phyloP scores from a whole-genome alignment of 53 echinoderm and acorn worm genomes.

The Holothuria leucospilota region DNA sequence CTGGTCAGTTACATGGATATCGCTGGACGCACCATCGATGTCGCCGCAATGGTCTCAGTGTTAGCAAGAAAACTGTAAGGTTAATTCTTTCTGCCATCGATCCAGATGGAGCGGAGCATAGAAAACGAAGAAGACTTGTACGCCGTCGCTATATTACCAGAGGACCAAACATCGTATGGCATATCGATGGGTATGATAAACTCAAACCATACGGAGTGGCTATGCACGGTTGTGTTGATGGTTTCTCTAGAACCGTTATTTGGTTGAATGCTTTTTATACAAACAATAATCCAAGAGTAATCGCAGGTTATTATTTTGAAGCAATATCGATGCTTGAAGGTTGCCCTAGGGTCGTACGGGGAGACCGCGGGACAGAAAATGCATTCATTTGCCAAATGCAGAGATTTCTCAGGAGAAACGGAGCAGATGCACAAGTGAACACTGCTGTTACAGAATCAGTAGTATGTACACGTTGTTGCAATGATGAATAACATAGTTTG shows the following conservation, averaged over 20 bases:
- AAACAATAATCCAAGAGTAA: conserved; percentile 50
- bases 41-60: not conserved
- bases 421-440: conserved; percentile 15
- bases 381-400: not conserved
- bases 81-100: conserved; percentile 11
- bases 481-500: no score
- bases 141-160: conserved; percentile 48
- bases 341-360: not conserved
- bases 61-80: not conserved
- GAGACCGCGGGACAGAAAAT: not conserved
- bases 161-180: conserved; percentile 60
- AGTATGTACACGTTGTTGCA: no score
- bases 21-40: conserved; percentile 1
- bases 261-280: conserved; percentile 57
- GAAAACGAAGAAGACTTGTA: conserved; percentile 51
- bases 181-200: conserved; percentile 43
- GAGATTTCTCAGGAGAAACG: conserved; percentile 44
- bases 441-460: no score
- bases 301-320: conserved; percentile 26
- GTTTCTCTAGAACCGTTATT: conserved; percentile 55
- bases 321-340: not conserved
- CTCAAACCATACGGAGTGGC: conserved; percentile 49
- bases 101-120: conserved; percentile 52
- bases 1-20: not conserved
- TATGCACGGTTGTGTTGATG: conserved; percentile 46